Evolutionary conservation across 2,888 invertebrate genomes (phyloP).

Genomic region (Polymixis flavicincta): DNA sequence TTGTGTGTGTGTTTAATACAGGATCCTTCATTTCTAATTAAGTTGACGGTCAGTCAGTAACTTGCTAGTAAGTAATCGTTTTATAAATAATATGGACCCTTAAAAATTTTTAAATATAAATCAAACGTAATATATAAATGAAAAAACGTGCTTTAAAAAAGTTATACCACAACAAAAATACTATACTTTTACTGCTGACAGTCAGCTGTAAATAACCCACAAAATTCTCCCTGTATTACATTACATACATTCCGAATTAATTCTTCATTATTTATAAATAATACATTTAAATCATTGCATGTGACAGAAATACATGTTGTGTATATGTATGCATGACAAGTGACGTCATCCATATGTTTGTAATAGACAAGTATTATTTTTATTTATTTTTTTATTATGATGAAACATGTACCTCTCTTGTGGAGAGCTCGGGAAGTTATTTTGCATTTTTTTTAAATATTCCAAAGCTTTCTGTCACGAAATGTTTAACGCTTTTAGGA

Average conservation of each 20-base stretch:
- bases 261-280: slow-evolving; percentile 63
- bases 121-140: slow-evolving; percentile 28
- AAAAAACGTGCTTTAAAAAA: slow-evolving; percentile 32
- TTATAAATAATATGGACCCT: neutral
- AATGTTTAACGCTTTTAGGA: slow-evolving; percentile 76
- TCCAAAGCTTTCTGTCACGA: slow-evolving; percentile 86
- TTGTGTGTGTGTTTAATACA: slow-evolving; percentile 71
- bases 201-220: slow-evolving; percentile 55
- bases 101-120: neutral
- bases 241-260: slow-evolving; percentile 53
- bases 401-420: slow-evolving; percentile 86
- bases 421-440: slow-evolving; percentile 90
- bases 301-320: slow-evolving; percentile 85
- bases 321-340: slow-evolving; percentile 82
- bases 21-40: slow-evolving; percentile 61
- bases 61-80: slow-evolving; percentile 1
- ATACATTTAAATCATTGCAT: slow-evolving; percentile 76
- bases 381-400: slow-evolving; percentile 74
- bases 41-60: slow-evolving; percentile 59
- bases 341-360: slow-evolving; percentile 76
- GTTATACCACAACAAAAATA: slow-evolving; percentile 33
- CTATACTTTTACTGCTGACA: slow-evolving; percentile 52
- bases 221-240: slow-evolving; percentile 61
- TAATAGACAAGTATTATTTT: slow-evolving; percentile 70
- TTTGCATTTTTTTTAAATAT: slow-evolving; percentile 73